Conservation (phyloP, 2,113 vertebrate species). For the Cheirogaleus medius region DNA sequence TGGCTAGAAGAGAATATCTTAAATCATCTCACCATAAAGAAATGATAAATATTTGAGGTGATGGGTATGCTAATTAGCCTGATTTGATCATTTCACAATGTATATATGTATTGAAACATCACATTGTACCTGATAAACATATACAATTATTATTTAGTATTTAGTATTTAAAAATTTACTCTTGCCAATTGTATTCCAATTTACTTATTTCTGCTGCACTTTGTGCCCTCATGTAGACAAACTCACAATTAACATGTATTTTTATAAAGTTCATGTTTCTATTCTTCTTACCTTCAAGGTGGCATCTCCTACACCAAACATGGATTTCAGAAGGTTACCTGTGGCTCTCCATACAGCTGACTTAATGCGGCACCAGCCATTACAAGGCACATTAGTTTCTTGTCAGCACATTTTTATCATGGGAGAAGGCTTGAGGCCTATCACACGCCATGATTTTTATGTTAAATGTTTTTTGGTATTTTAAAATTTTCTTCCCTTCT, state of each 20-base stretch:
- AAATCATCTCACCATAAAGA: neutral
- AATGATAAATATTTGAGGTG: neutral
- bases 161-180: neutral
- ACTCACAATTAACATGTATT: neutral
- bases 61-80: neutral
- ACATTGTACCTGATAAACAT: neutral
- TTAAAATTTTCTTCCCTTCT: neutral
- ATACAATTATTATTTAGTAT: neutral
- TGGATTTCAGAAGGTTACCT: constrained; percentile 69
- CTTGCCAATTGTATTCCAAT: neutral
- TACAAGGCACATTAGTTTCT: constrained; percentile 82
- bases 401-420: constrained; percentile 57
- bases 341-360: constrained; percentile 70
- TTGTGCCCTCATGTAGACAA: neutral
- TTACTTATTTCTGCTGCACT: neutral
- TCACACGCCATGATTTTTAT: constrained; percentile 75
- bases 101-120: neutral
- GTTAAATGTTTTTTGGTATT: constrained; percentile 39
- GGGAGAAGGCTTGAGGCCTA: constrained; percentile 64
- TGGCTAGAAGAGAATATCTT: neutral
- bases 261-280: constrained; percentile 64
- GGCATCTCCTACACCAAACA: constrained; percentile 65
- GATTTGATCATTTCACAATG: neutral
- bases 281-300: constrained; percentile 77
- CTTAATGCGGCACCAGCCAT: constrained; percentile 64